Base-by-base conservation (phyloP, 1,140 invertebrate species). In the Notospermus geniculatus region DNA sequence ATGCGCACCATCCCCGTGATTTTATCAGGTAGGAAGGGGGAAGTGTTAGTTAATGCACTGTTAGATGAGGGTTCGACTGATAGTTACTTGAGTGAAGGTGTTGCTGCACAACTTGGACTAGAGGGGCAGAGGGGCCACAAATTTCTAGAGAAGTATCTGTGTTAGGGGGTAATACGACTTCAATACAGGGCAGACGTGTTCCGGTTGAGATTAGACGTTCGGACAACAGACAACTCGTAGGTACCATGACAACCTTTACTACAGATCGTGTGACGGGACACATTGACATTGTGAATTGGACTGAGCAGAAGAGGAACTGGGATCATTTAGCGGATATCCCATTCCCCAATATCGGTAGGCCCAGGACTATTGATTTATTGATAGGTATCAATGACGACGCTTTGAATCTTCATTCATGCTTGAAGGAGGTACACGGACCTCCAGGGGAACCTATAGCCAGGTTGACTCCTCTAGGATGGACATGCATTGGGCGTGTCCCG, bases 391-490 rank as follows among this genome's bases (percentile, higher is more conserved):
- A 50, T n/a, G 46, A 50, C 46, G n/a, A 5, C n/a, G 46, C 5
- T 9, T n/a, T 50, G n/a, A 5, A 27, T 5, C n/a, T 50, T 7
- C 46, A 50, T n/a, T 5, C 4, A 5, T 50, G 5, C n/a, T 23
- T 5, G n/a, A 27, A 19, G 4, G 46, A 50, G 25, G n/a, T 50
- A 23, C 46, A 19, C n/a, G 46, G 46, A 9, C n/a, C n/a, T 7
- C 5, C 46, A 1, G 62, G 58, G 2, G 32, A 53, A 53, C 58
- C 62, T 17, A 45, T 60, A 13, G 62, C 57, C 7, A 2, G 57
- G 25, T 22, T 60, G 19, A 64, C 57, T 19, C 62, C 62, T 25
- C 39, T 64, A 43, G 52, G 62, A 2, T 64, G 57, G 62, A 64
- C 57, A n/a, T 64, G 62, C 41, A 59, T 64, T 11, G 43, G 56